phyloP scores from a whole-genome alignment of 1,140 invertebrate genomes.

The Euwallacea similis region DNA sequence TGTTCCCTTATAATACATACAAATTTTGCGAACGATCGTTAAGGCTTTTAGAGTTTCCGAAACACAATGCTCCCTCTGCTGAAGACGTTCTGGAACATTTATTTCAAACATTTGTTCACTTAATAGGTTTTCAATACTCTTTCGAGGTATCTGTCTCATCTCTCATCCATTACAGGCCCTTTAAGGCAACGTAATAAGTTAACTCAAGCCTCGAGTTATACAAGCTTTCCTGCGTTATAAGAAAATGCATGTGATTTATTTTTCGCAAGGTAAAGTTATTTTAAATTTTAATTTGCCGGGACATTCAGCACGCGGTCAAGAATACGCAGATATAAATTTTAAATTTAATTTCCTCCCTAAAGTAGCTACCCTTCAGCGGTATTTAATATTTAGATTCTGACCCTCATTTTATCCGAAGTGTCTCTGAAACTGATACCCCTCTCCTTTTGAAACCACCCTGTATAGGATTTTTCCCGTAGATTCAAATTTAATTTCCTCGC shows the following conservation, averaged over 20 bases:
- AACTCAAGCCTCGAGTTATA: background rate
- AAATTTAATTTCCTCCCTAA: conserved; percentile 13
- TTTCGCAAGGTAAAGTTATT: background rate
- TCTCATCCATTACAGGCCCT: background rate
- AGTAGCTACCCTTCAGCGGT: background rate
- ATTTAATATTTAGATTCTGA: conserved; percentile 12
- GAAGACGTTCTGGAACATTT: conserved; percentile 11
- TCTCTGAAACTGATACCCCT: no score
- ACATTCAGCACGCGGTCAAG: conserved; percentile 15
- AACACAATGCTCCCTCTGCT: conserved; percentile 12
- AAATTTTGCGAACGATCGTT: conserved; percentile 20
- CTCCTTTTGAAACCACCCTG: no score
- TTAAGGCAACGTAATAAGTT: background rate
- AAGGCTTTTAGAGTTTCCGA: conserved; percentile 15
- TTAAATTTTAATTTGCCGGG: conserved; percentile 13
- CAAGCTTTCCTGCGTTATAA: no score
- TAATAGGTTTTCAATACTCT: conserved; percentile 14
- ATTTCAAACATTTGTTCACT: conserved; percentile 10
- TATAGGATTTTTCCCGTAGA: no score
- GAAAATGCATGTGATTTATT: no score
- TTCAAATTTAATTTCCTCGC: conserved; percentile 14
- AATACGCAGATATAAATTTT: conserved; percentile 19
- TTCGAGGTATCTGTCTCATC: conserved; percentile 9
- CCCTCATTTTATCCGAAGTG: background rate
- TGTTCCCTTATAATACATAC: conserved; percentile 14